A percentile compares a stretch with the other conserved stretches of the same genome.
Evolutionary conservation across 2,888 invertebrate genomes (phyloP).

Genomic region (Deilephila elpenor): DNA sequence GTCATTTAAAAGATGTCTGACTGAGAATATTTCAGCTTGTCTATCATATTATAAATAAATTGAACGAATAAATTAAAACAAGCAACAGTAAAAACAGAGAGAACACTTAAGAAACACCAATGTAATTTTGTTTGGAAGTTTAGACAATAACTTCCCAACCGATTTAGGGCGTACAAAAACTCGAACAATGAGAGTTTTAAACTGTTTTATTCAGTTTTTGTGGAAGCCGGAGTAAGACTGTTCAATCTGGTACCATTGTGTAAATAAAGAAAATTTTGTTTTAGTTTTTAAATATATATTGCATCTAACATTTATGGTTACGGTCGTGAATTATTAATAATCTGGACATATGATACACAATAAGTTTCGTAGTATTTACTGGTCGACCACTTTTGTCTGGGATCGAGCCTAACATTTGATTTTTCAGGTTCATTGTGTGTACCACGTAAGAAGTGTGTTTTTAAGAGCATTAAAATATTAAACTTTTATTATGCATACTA

Average conservation of each 20-base stretch:
- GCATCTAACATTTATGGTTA: not conserved
- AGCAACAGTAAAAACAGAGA: conserved; percentile 53
- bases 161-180: conserved; percentile 36
- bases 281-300: not conserved
- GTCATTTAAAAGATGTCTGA: too few species aligned
- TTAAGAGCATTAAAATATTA: too few species aligned
- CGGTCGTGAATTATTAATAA: too few species aligned
- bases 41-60: not conserved
- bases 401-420: too few species aligned
- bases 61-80: conserved; percentile 40
- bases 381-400: too few species aligned
- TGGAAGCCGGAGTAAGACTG: not conserved
- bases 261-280: not conserved
- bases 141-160: conserved; percentile 47
- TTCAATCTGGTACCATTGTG: not conserved
- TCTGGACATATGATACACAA: too few species aligned
- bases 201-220: conserved; percentile 36
- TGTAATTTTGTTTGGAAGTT: conserved; percentile 62
- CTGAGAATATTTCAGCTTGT: too few species aligned
- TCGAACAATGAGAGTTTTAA: conserved; percentile 40
- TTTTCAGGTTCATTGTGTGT: too few species aligned
- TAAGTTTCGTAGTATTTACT: too few species aligned
- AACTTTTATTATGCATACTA: too few species aligned
- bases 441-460: too few species aligned
- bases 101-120: conserved; percentile 51